Evolutionary conservation across 2,113 vertebrate genomes (phyloP).

Genomic region (Leptosomus discolor): DNA sequence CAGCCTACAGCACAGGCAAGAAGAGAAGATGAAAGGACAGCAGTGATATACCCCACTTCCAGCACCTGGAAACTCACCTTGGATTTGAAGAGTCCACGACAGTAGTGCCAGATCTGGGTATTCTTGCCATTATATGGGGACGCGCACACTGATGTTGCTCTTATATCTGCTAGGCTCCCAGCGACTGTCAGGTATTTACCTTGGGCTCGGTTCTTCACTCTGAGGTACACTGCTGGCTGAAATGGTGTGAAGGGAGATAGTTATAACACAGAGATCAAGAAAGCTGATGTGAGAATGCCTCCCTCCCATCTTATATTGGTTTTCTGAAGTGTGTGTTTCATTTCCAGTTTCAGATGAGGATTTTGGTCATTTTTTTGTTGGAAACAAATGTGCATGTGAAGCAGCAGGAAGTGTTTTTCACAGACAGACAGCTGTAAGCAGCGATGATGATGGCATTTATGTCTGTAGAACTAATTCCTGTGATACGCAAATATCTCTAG

Average conservation of each 20-base stretch:
- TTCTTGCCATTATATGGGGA: constrained; percentile 49
- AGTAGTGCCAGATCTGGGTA: constrained; percentile 83
- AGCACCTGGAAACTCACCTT: constrained; percentile 67
- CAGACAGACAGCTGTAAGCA: background rate
- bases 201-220: constrained; percentile 75
- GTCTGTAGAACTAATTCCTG: background rate
- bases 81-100: constrained; percentile 78
- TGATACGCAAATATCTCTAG: background rate
- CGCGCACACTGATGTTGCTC: constrained; percentile 66
- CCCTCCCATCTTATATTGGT: accelerated
- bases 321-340: accelerated
- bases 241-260: background rate
- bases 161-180: constrained; percentile 49
- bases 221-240: constrained; percentile 79
- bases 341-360: background rate
- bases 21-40: background rate
- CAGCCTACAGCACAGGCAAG: background rate
- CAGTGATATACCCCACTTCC: background rate
- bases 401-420: background rate
- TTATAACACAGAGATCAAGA: background rate
- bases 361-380: background rate
- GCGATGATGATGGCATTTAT: background rate
- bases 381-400: background rate
- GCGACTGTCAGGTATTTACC: constrained; percentile 74
- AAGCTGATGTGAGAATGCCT: accelerated